Base-by-base conservation (phyloP, 2,113 vertebrate species). In the Excalfactoria chinensis region DNA sequence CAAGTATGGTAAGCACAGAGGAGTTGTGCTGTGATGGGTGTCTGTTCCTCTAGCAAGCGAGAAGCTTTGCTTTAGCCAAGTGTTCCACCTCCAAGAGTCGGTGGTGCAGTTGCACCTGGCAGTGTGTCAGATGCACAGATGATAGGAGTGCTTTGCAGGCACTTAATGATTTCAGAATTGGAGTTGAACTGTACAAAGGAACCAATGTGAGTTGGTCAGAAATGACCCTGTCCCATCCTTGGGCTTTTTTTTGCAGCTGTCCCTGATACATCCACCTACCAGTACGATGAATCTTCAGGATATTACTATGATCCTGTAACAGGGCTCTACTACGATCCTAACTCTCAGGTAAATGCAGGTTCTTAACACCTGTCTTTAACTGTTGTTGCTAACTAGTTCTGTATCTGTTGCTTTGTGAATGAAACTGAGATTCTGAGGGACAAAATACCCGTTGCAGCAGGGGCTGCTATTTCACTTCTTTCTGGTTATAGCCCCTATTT, bases 231-330 rank as follows among this genome's bases (percentile, higher is more conserved):
- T 93, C 86, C 71, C 74, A 53, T 32, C 1, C 89, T 90, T 4
- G 81, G 79, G 83, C 18, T 58, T 37, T 74, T 93, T 93, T 97
- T 97, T 84, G 82, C 97, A 99, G 99, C 95, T 81, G 97, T 97
- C 86, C 99, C 99, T 84, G 99, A 99, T 92, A 99, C 98, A 7
- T 99, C 99, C 74, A 98, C 98, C 30, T 99, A 99, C 95, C 99
- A 99, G 56, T 99, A 99, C 85, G 99, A 99, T 91, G 99, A 99
- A 80, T 98, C 99, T 73, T 99, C 99, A 80, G 99, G 99, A 74
- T 99, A 99, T 96, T 99, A 99, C 90, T 99, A 99, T 75, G 99
- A 99, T 97, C 98, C 99, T 77, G 95, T 98, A 83, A 99, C 98
- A 88, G 98, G 99, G 55, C 98, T 99, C 22, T 99, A 99, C 96